phyloP scores from a whole-genome alignment of 2,797 vertebrate species.

The Oreochromis mossambicus region DNA sequence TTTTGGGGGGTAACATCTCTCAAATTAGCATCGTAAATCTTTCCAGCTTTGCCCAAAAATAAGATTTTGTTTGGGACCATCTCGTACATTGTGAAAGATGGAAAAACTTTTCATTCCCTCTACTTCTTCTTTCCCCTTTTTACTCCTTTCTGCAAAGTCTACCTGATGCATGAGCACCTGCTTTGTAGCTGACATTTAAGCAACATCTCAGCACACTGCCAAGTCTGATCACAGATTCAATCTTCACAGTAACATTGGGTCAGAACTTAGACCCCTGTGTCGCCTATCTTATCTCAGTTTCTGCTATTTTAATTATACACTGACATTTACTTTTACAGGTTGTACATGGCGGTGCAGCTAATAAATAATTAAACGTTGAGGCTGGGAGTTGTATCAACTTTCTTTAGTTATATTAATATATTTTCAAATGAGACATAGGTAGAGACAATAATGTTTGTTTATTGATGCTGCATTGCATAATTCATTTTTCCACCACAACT shows the following conservation, averaged over 20 bases:
- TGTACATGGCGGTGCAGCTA: background rate
- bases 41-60: background rate
- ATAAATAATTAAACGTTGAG: background rate
- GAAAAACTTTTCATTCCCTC: background rate
- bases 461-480: background rate
- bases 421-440: background rate
- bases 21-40: background rate
- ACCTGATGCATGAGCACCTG: background rate
- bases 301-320: conserved; percentile 16
- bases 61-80: background rate
- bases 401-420: background rate
- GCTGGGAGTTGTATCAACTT: background rate
- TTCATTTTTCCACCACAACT: background rate
- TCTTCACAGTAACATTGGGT: background rate
- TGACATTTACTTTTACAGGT: conserved; percentile 24
- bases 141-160: background rate
- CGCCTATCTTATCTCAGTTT: background rate
- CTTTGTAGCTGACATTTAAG: conserved; percentile 30
- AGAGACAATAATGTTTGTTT: background rate
- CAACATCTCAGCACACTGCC: conserved; percentile 1
- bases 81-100: background rate
- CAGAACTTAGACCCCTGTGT: background rate
- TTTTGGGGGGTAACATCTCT: background rate
- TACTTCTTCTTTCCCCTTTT: background rate
- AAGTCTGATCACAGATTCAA: conserved; percentile 7